Conservation (phyloP, 2,113 vertebrate genomes). For the Equus przewalskii region DNA sequence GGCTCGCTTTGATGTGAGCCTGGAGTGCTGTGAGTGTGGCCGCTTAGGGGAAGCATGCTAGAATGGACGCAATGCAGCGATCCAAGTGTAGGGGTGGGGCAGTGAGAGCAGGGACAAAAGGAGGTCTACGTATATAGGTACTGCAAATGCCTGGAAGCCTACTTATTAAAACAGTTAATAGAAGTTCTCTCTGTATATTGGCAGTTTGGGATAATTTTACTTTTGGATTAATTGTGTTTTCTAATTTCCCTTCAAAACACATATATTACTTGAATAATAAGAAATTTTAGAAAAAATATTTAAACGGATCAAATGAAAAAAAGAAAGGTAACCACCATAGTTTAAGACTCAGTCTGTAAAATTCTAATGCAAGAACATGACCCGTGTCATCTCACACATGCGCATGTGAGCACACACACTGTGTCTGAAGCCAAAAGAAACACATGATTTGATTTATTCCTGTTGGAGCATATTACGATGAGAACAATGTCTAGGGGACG, state of each 20-base stretch:
- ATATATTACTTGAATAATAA: not conserved
- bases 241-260: not conserved
- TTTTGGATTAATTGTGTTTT: constrained; percentile 31
- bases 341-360: not conserved
- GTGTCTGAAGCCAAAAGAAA: not conserved
- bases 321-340: not conserved
- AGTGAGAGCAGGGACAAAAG: not conserved
- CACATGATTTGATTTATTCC: not conserved
- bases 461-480: not conserved
- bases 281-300: constrained; percentile 5
- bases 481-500: constrained; percentile 6
- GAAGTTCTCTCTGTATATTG: not conserved
- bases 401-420: too few relatives aligned
- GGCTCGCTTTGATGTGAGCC: not conserved
- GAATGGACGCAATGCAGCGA: not conserved
- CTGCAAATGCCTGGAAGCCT: not conserved
- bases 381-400: not conserved
- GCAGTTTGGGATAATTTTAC: not conserved
- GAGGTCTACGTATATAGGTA: too few relatives aligned
- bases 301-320: constrained; percentile 27
- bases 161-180: constrained; percentile 5
- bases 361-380: constrained; percentile 22
- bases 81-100: not conserved
- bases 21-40: not conserved
- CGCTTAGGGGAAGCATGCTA: not conserved